Percentiles rank a stretch among this genome's conserved stretches.
phyloP scores from a whole-genome alignment of 2,113 vertebrate genomes.

The Carassius auratus region DNA sequence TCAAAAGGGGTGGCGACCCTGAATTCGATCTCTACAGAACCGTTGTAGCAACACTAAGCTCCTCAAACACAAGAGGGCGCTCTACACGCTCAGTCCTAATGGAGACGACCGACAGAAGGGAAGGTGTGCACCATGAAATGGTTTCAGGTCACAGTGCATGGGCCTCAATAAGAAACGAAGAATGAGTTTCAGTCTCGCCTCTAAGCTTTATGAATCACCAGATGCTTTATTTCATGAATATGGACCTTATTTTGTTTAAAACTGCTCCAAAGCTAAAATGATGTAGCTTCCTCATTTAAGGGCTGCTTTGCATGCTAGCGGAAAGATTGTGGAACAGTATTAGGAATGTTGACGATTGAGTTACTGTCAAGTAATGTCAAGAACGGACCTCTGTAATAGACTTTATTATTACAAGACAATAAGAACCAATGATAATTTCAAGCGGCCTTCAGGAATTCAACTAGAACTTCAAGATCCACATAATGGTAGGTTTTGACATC shows the following conservation, averaged over 20 bases:
- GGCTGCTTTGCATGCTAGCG: slow-evolving; percentile 16
- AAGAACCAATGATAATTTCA: slow-evolving; percentile 16
- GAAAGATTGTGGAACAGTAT: not conserved
- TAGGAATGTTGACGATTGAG: not conserved
- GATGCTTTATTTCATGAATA: slow-evolving; percentile 65
- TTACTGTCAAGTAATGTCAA: not conserved
- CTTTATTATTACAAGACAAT: slow-evolving; percentile 8
- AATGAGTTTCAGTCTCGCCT: slow-evolving; percentile 55
- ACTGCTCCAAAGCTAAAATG: slow-evolving; percentile 47
- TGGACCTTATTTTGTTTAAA: slow-evolving; percentile 10
- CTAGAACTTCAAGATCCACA: not conserved
- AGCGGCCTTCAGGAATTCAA: not conserved
- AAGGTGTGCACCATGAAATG: slow-evolving; percentile 24
- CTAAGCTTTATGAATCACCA: slow-evolving; percentile 73
- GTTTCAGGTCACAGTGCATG: slow-evolving; percentile 68
- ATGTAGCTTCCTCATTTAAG: slow-evolving; percentile 21
- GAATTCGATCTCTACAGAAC: slow-evolving; percentile 49
- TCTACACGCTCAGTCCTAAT: not conserved
- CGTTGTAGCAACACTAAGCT: slow-evolving; percentile 65
- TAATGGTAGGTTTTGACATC: not conserved
- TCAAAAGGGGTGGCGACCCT: slow-evolving; percentile 39
- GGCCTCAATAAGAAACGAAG: slow-evolving; percentile 52
- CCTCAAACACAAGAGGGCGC: not conserved
- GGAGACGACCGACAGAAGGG: not conserved
- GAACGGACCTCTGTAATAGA: slow-evolving; percentile 11